These are phyloP conservation scores for Nephila pilipes DNA, from an alignment of 1,140 invertebrate genomes.

Conservation along the genomic window DNA sequence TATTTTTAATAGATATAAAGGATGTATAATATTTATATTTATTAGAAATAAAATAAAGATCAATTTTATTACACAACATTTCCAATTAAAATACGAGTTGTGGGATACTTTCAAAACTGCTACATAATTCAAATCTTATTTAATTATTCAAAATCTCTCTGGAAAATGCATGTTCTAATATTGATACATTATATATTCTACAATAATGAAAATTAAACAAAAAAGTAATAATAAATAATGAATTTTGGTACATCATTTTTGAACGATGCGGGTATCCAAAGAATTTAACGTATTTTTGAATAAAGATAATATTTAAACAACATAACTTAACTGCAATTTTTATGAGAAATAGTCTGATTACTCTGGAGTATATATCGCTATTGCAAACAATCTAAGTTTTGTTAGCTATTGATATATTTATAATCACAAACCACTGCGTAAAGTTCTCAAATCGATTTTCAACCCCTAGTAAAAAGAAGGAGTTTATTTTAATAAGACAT, in stretches of 20 bases:
- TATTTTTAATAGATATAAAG: too few species aligned
- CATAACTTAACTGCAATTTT: background rate
- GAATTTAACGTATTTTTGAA: background rate
- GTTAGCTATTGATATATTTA: constrained; percentile 31
- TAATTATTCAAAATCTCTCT: too few species aligned
- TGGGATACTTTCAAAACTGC: too few species aligned
- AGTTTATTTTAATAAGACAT: constrained; percentile 44
- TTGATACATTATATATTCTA: background rate
- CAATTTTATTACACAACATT: too few species aligned
- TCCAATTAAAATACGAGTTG: too few species aligned
- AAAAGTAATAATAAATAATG: too few species aligned
- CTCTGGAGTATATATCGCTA: background rate
- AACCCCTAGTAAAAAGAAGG: background rate
- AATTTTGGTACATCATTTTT: too few species aligned
- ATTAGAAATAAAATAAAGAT: too few species aligned
- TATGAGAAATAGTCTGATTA: background rate
- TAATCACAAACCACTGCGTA: background rate
- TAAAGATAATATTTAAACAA: background rate
- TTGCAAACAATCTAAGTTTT: background rate
- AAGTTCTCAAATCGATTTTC: constrained; percentile 14
- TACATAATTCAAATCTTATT: too few species aligned
- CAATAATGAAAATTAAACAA: background rate
- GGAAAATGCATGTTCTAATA: too few species aligned
- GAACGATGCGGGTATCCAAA: background rate
- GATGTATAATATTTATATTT: too few species aligned